Percentiles rank a stretch among this genome's conserved stretches.
Conservation (phyloP, 2,888 invertebrate genomes). For the Rhagonycha fulva region DNA sequence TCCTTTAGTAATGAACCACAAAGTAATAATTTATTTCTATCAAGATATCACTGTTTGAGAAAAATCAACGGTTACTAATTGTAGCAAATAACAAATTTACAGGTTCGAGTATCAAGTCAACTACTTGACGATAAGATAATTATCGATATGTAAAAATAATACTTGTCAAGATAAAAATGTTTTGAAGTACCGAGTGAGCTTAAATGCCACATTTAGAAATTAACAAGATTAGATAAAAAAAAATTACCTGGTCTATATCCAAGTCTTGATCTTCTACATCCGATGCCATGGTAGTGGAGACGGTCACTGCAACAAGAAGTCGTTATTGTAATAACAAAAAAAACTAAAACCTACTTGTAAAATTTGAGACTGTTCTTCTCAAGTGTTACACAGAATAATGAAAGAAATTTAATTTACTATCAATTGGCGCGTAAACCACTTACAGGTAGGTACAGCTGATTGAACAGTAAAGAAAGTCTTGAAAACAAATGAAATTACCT, state of each 20-base stretch:
- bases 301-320: slow-evolving; percentile 6
- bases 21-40: background rate
- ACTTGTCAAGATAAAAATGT: background rate
- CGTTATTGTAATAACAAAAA: background rate
- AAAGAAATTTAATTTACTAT: background rate
- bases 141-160: background rate
- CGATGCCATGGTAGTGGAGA: slow-evolving; percentile 9
- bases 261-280: slow-evolving; percentile 14
- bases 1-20: background rate
- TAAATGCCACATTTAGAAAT: background rate
- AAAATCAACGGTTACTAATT: background rate
- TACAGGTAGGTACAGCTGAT: background rate
- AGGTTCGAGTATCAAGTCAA: background rate
- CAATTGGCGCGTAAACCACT: background rate
- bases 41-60: no score
- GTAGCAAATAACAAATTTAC: background rate
- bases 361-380: background rate
- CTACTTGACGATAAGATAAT: background rate
- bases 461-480: background rate
- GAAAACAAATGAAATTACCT: slow-evolving; percentile 1
- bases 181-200: background rate
- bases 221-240: background rate
- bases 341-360: slow-evolving; percentile 46
- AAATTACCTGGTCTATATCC: slow-evolving; percentile 12
- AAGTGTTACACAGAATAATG: background rate